These are phyloP conservation scores for Papilio glaucus DNA, from an alignment of 1,140 invertebrate genomes.

Conservation along the genomic window DNA sequence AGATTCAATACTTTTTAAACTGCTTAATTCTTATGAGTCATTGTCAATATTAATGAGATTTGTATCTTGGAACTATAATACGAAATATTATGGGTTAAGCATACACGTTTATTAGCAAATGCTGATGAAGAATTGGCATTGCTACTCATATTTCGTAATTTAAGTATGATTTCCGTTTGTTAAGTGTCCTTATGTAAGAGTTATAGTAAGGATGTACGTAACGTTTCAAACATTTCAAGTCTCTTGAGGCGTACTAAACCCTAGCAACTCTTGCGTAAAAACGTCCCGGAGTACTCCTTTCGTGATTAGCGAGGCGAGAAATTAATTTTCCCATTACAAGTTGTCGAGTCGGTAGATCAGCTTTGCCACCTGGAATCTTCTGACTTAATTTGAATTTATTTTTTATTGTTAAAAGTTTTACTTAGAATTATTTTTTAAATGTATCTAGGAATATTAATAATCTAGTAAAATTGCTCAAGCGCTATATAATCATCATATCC, in stretches of 20 bases:
- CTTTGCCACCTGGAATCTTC: not conserved
- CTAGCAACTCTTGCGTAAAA: conserved; percentile 17
- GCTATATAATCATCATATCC: too few species aligned
- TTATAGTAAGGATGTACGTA: not conserved
- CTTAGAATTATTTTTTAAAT: not conserved
- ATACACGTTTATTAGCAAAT: too few species aligned
- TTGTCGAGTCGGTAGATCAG: not conserved
- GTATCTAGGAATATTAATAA: too few species aligned
- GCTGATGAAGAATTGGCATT: too few species aligned
- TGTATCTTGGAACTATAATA: too few species aligned
- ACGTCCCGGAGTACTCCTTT: conserved; percentile 8
- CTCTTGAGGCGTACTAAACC: not conserved
- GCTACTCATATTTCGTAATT: too few species aligned
- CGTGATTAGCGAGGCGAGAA: conserved; percentile 19
- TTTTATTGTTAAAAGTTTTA: too few species aligned
- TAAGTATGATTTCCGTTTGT: not conserved
- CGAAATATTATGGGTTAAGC: too few species aligned
- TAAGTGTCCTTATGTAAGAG: conserved; percentile 6
- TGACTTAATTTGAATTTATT: not conserved
- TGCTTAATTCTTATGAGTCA: too few species aligned
- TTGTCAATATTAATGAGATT: too few species aligned
- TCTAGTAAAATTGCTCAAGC: too few species aligned
- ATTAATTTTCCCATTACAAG: conserved; percentile 19
- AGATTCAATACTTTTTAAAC: too few species aligned
- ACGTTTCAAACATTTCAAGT: conserved; percentile 18